Evolutionary conservation across 2,888 invertebrate species (phyloP), one percentile per base, ranked within the genome.

Genomic region (Carpatolechia fugitivella): DNA sequence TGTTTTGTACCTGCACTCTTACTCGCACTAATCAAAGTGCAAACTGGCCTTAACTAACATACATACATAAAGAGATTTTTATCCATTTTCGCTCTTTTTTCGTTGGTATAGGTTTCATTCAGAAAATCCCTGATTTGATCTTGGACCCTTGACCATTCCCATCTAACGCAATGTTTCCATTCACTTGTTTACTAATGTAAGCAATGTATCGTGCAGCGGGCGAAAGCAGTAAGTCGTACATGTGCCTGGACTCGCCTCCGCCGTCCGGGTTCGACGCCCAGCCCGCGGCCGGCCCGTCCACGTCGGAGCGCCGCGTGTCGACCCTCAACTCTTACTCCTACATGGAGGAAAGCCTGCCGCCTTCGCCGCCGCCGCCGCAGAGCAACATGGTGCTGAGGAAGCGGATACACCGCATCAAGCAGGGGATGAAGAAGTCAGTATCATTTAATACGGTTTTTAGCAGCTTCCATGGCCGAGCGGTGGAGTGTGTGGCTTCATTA

Each of bases 331-430:
- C 82, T 68, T 86, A 80, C 60, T 69, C 82, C 68, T 86, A 80
- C 60, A 68, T 88, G 80, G 90, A 90, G 68, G 91, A 91, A 71
- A 85, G 85, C 59, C 68, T 91, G 62, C 91, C 91, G 50, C 89
- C 91, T 3, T 90, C 91, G 29, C 91, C 92, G 65, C 92, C 94
- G 54, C 94, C 94, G 64, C 95, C 95, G 1, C 96, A 96, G 78
- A 95, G 95, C 66, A 96, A 96, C 70, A 96, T 96, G 94, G 96
- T 96, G 61, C 91, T 97, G 59, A 92, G 96, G 61, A 96, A 96
- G 83, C 93, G 96, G 70, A 96, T 97, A 78, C 93, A 95, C 61
- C 95, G 96, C 80, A 96, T 97, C 66, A 96, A 96, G 72, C 96
- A 96, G 79, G 96, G 96, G 62, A 96, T 97, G 96, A 96, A 95